Base-by-base conservation (phyloP, 2,888 invertebrate genomes). In the Aricia artaxerxes region DNA sequence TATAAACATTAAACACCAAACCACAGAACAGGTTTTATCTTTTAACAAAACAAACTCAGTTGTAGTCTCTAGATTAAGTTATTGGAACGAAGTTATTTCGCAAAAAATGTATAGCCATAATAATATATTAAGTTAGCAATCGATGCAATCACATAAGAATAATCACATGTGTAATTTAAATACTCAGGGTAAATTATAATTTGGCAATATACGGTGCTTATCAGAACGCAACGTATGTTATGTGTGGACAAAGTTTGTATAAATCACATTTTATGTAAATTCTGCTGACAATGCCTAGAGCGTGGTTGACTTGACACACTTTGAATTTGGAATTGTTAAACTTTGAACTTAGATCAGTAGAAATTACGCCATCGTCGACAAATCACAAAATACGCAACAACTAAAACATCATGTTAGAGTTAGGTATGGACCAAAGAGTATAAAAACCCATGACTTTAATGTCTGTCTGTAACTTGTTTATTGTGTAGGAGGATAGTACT, bases 191-290 rank as follows among this genome's bases (percentile, higher is more conserved):
- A 11, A 49, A 49, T 49, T 49, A 49, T 49, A 11, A 49, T 49
- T 49, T 57, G 16, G 16, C 16, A 57, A 57, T 16, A 57, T 16
- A 57, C 16, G 16, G 57, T 57, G 4, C 57, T 57, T 57, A 57
- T 57, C 57, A 57, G 57, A 57, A 57, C 11, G 57, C n/a, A 24
- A 61, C 61, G 24, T 61, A 61, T 4, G 13, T 13, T 35, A 35
- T 69, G 35, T 5, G 49, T 3, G 35, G 69, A 13, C 35, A 69
- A 69, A 69, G 69, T 69, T 31, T 7, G 7, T 61, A 38, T 69
- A 38, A 24, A 24, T 69, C 35, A 69, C 69, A 69, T 69, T 69
- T 69, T 69, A 69, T 69, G 69, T 35, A 4, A 69, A 69, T 69
- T 13, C 3, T 13, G 35, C 9, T 13, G 2, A 69, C 64, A 64